phyloP scores from a whole-genome alignment of 2,797 vertebrate genomes.

The Vespertilio murinus region DNA sequence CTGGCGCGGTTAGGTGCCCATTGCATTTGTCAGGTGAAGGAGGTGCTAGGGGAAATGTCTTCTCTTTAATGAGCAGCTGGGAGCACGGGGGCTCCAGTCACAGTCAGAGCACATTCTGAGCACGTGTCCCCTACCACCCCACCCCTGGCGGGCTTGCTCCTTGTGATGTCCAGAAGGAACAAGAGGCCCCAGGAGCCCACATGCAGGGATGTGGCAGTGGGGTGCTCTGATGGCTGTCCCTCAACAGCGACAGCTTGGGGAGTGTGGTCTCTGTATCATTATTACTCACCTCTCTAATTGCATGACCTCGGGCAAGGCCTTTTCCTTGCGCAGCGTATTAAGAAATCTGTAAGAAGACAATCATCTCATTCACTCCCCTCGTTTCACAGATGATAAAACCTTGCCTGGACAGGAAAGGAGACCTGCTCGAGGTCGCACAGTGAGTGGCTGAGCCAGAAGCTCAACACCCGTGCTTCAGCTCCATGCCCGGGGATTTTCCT shows the following conservation, averaged over 20 bases:
- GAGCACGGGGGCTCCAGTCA: background rate
- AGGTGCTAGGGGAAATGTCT: background rate
- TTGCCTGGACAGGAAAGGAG: background rate
- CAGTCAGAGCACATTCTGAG: background rate
- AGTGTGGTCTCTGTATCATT: background rate
- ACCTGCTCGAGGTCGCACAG: background rate
- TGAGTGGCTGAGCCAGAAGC: background rate
- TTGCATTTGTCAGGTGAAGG: too few species aligned
- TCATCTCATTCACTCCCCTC: background rate
- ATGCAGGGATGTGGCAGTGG: background rate
- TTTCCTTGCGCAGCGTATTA: background rate
- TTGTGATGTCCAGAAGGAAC: background rate
- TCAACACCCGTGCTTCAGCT: rapidly evolving
- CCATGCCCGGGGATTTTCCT: background rate
- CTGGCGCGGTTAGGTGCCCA: background rate
- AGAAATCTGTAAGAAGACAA: background rate
- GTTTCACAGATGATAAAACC: background rate
- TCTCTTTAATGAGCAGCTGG: background rate
- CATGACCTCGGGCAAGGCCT: background rate
- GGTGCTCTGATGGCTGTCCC: background rate
- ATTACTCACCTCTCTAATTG: background rate
- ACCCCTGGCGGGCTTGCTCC: background rate
- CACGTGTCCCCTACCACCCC: rapidly evolving
- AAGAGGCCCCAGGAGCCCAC: background rate
- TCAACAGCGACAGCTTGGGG: background rate